Conservation (phyloP, 2,888 invertebrate genomes). For the Hoplodrina ambigua region DNA sequence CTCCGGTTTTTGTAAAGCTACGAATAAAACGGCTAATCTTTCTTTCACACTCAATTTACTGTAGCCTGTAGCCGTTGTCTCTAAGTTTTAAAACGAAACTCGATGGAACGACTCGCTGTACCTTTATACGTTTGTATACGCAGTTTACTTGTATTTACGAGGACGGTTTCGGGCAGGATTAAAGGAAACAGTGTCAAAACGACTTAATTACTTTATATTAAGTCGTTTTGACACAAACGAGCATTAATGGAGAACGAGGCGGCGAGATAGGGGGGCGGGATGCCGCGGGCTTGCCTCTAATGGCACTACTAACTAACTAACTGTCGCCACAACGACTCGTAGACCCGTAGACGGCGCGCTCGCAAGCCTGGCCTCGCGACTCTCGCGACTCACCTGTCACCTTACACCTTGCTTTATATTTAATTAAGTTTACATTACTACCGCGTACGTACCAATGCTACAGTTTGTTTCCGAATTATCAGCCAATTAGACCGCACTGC, state of each 20-base stretch:
- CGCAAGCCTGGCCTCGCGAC: conserved; percentile 50
- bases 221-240: conserved; percentile 84
- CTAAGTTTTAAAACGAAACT: conserved; percentile 58
- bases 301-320: conserved; percentile 86
- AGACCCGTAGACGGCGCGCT: conserved; percentile 68
- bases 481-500: conserved; percentile 73
- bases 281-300: conserved; percentile 79
- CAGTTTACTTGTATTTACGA: conserved; percentile 61
- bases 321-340: conserved; percentile 82
- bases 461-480: conserved; percentile 72
- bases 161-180: conserved; percentile 70
- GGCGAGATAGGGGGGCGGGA: conserved; percentile 75
- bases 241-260: conserved; percentile 81
- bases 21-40: conserved; percentile 63
- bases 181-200: conserved; percentile 76
- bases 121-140: conserved; percentile 55
- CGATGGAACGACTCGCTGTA: conserved; percentile 43
- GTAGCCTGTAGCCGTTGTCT: conserved; percentile 52
- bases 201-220: conserved; percentile 83
- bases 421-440: conserved; percentile 75
- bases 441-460: conserved; percentile 65
- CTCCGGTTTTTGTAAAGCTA: conserved; percentile 34
- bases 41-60: conserved; percentile 65
- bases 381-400: conserved; percentile 71
- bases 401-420: conserved; percentile 72